These are phyloP conservation scores for Trissolcus brochymenae DNA, from an alignment of 2,888 invertebrate species.

Conservation along the genomic window DNA sequence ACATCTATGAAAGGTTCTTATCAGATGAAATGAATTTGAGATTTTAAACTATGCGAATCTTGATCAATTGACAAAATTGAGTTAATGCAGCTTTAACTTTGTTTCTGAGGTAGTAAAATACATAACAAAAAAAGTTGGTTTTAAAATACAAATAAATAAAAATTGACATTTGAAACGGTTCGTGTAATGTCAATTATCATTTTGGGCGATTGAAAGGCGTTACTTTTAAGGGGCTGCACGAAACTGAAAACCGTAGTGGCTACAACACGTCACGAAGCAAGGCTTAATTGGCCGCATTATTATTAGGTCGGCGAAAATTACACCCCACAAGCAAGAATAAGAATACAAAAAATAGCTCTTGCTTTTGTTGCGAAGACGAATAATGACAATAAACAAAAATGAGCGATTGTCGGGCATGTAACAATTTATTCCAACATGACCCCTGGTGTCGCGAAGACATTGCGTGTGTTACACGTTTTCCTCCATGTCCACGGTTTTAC, in stretches of 20 bases:
- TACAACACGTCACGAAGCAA: slow-evolving; percentile 40
- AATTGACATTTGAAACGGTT: slow-evolving; percentile 9
- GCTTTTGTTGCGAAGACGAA: slow-evolving; percentile 33
- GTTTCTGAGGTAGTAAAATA: background rate
- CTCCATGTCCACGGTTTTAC: too few species aligned
- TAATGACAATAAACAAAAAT: slow-evolving; percentile 20
- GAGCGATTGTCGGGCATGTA: background rate
- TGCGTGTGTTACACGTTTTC: background rate
- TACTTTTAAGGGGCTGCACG: slow-evolving; percentile 15
- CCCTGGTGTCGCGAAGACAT: slow-evolving; percentile 17
- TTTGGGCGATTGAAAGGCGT: slow-evolving; percentile 33
- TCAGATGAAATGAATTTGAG: slow-evolving; percentile 7
- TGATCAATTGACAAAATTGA: background rate
- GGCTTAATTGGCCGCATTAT: slow-evolving; percentile 43
- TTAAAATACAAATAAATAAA: background rate
- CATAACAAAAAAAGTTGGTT: background rate
- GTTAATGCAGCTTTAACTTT: background rate
- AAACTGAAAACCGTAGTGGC: slow-evolving; percentile 10
- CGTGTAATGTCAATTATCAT: slow-evolving; percentile 29
- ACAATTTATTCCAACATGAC: slow-evolving; percentile 8
- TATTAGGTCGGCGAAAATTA: slow-evolving; percentile 42
- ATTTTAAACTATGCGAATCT: background rate
- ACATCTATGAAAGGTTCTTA: slow-evolving; percentile 23
- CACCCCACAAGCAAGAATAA: slow-evolving; percentile 8
- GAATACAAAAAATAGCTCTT: slow-evolving; percentile 3